Percentiles rank a stretch among this genome's conserved stretches.
Conservation (phyloP, 2,113 vertebrate species). For the Rhea americana region DNA sequence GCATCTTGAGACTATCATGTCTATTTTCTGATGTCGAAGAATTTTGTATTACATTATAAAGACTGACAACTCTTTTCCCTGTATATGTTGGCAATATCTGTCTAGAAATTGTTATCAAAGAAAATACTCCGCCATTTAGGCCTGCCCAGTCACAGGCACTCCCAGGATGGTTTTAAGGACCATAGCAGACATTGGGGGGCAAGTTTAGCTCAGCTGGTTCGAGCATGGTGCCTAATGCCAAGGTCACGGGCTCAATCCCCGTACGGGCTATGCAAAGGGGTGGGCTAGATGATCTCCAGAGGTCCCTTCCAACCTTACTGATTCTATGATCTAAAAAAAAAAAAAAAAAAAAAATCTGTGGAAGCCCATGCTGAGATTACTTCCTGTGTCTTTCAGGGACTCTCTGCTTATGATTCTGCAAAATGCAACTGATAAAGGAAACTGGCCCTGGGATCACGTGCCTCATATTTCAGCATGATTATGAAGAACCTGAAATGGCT, state of each 20-base stretch:
- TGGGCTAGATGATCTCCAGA: no score
- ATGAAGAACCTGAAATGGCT: not conserved
- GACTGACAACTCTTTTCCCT: not conserved
- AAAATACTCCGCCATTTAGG: not conserved
- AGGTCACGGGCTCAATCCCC: no score
- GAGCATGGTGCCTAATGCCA: no score
- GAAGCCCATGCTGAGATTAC: not conserved
- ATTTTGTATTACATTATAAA: not conserved
- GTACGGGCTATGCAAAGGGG: no score
- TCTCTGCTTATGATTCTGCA: not conserved
- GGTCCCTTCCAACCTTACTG: no score
- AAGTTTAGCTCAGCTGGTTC: no score
- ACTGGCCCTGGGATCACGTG: fast-evolving
- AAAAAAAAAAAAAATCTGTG: not conserved
- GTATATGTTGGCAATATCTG: not conserved
- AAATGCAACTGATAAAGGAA: not conserved
- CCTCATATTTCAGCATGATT: no score
- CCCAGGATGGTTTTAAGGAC: not conserved
- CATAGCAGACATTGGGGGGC: not conserved
- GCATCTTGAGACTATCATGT: not conserved
- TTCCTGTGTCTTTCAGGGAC: not conserved
- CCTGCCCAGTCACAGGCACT: not conserved
- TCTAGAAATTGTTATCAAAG: not conserved
- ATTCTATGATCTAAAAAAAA: no score
- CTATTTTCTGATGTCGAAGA: not conserved